These are phyloP conservation scores for Alcedo quadribrachys DNA, from an alignment of 2,797 vertebrate species.

Conservation along the genomic window DNA sequence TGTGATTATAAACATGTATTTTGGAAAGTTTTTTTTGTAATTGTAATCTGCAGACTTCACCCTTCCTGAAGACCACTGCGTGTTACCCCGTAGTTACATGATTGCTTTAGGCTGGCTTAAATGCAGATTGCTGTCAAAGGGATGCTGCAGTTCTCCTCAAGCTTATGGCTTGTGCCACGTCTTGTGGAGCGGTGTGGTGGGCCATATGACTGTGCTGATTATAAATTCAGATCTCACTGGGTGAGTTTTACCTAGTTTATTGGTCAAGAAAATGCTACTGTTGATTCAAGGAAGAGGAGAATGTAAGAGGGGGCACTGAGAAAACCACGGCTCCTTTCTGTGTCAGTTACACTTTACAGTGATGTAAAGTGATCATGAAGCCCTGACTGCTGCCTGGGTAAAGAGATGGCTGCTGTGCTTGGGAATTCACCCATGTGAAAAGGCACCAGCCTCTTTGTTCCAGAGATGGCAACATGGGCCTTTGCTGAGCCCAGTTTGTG, in stretches of 20 bases:
- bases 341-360: neutral
- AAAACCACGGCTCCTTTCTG: neutral
- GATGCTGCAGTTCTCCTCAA: neutral
- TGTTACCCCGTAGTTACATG: neutral
- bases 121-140: neutral
- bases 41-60: neutral
- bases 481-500: neutral
- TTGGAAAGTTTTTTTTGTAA: neutral
- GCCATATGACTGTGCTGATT: neutral
- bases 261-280: neutral
- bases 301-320: neutral
- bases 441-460: neutral
- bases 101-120: neutral
- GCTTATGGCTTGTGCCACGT: neutral
- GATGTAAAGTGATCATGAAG: neutral
- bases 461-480: neutral
- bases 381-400: neutral
- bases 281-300: neutral
- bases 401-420: neutral
- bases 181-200: neutral
- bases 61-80: neutral
- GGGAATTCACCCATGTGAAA: neutral
- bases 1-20: no score
- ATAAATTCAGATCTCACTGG: neutral
- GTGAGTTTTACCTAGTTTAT: constrained; percentile 19